Evolutionary conservation across 2,888 invertebrate species (phyloP).

Genomic region (Physocephala rufipes): DNA sequence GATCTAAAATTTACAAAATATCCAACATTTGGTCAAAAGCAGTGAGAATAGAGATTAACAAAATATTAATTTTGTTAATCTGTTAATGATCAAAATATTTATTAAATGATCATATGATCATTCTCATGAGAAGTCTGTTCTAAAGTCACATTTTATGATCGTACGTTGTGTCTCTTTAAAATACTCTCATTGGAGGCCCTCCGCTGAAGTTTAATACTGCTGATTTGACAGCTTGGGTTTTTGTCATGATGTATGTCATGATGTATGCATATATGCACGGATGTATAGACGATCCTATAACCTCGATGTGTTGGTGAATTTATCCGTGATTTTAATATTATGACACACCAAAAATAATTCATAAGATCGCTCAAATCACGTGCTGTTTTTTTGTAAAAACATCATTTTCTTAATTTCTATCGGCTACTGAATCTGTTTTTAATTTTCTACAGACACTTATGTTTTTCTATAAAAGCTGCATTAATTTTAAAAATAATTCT

Average conservation of each 20-base stretch:
- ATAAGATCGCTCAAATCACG: conserved; percentile 26
- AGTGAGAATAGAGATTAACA: no score
- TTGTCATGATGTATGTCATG: background rate
- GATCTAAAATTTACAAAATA: no score
- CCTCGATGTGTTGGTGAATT: background rate
- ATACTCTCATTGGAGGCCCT: background rate
- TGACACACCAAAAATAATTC: conserved; percentile 17
- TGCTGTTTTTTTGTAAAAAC: conserved; percentile 20
- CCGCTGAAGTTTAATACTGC: background rate
- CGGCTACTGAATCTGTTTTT: background rate
- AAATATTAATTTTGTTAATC: no score
- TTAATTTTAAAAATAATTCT: background rate
- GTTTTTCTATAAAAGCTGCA: background rate
- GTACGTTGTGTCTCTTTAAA: background rate
- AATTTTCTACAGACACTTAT: background rate
- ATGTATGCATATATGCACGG: background rate
- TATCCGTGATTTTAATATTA: conserved; percentile 18
- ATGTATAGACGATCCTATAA: background rate
- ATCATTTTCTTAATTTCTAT: background rate
- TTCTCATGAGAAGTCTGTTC: background rate
- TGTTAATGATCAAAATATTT: no score
- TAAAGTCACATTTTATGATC: background rate
- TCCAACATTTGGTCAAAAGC: no score
- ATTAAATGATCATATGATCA: no score
- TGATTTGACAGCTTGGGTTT: background rate